These are phyloP conservation scores for Erinaceus europaeus DNA, from an alignment of 2,113 vertebrate species.

Conservation along the genomic window DNA sequence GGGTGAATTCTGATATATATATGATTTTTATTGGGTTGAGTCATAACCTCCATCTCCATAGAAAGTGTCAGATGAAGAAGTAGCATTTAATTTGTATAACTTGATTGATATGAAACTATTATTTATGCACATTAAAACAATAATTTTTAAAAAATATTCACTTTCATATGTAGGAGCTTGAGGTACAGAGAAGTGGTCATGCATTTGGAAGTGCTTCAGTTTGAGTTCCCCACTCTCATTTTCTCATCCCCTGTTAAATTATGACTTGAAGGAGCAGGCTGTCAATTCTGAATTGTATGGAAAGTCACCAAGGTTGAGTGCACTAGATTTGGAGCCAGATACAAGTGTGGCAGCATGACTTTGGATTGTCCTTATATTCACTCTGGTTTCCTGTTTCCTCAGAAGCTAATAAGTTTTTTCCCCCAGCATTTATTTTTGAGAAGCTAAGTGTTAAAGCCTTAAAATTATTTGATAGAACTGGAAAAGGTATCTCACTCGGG, in stretches of 20 bases:
- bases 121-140: conserved; percentile 9
- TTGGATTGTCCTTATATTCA: background rate
- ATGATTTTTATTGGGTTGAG: conserved; percentile 28
- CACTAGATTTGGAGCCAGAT: background rate
- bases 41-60: background rate
- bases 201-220: background rate
- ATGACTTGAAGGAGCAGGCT: background rate
- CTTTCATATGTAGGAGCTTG: background rate
- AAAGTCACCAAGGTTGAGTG: background rate
- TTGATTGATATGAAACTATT: conserved; percentile 14
- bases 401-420: too few species aligned
- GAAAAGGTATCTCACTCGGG: too few species aligned
- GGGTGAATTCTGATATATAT: background rate
- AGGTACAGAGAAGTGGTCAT: background rate
- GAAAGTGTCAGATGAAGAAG: background rate
- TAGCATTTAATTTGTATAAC: conserved; percentile 21
- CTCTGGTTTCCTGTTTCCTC: background rate
- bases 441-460: too few species aligned
- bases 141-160: background rate
- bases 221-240: fast-evolving
- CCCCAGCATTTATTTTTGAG: too few species aligned
- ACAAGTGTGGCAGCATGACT: background rate
- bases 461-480: too few species aligned
- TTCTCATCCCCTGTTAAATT: background rate
- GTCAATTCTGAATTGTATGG: background rate